These are phyloP conservation scores for Amblyraja radiata DNA, from an alignment of 2,797 vertebrate species.

Conservation along the genomic window DNA sequence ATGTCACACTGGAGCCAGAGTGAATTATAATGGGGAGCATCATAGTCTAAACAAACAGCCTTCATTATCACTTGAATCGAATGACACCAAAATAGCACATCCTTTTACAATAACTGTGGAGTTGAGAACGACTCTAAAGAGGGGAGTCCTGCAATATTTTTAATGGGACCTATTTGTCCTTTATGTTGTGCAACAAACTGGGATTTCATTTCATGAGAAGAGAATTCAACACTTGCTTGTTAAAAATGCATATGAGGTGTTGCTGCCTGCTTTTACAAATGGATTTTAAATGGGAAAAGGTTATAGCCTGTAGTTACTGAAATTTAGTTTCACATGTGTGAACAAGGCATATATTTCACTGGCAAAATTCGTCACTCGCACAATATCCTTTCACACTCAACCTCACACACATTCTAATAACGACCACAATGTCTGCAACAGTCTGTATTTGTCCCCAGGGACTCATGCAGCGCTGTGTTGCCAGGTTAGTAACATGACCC, in stretches of 20 bases:
- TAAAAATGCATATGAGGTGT: background rate
- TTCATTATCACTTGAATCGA: slow-evolving; percentile 71
- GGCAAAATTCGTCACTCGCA: background rate
- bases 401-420: background rate
- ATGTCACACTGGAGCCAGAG: slow-evolving; percentile 87
- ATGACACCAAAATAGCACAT: slow-evolving; percentile 77
- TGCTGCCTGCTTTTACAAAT: background rate
- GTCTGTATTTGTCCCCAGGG: background rate
- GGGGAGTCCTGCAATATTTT: slow-evolving; percentile 47
- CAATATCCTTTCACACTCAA: background rate
- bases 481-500: background rate
- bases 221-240: background rate
- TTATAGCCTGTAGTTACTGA: background rate
- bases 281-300: background rate
- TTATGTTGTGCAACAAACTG: background rate
- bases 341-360: background rate
- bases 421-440: background rate
- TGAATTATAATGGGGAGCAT: slow-evolving; percentile 77
- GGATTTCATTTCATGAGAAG: background rate
- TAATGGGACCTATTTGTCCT: background rate
- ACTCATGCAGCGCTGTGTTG: background rate
- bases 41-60: slow-evolving; percentile 90
- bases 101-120: slow-evolving; percentile 55
- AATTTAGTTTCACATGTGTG: background rate
- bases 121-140: slow-evolving; percentile 51